These are phyloP conservation scores for Notolabrus celidotus DNA, from an alignment of 2,797 vertebrate genomes.

Conservation along the genomic window DNA sequence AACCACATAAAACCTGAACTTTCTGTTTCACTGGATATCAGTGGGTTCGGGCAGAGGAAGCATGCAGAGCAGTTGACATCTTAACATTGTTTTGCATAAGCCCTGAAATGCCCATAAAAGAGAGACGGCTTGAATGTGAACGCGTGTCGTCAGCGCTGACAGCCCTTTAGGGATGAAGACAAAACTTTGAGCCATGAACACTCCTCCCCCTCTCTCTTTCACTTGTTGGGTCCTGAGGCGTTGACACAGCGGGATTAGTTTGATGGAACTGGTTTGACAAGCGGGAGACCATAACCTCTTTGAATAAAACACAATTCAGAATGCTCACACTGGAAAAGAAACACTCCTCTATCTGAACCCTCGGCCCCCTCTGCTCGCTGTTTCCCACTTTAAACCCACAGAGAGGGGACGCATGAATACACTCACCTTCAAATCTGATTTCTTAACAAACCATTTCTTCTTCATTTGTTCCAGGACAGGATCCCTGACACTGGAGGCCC, in stretches of 20 bases:
- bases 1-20: neutral
- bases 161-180: conserved; percentile 58
- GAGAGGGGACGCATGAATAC: conserved; percentile 4
- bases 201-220: conserved; percentile 38
- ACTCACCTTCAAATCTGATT: conserved; percentile 17
- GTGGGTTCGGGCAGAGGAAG: neutral
- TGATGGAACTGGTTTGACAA: conserved; percentile 77
- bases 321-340: conserved; percentile 35
- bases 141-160: conserved; percentile 52
- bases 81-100: conserved; percentile 62
- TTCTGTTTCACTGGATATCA: neutral
- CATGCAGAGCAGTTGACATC: conserved; percentile 35
- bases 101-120: conserved; percentile 49
- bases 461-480: neutral
- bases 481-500: neutral
- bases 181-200: conserved; percentile 53
- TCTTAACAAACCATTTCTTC: conserved; percentile 9
- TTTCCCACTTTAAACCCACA: conserved; percentile 26
- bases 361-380: conserved; percentile 9
- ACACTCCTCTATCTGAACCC: conserved; percentile 30
- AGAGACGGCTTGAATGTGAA: conserved; percentile 38
- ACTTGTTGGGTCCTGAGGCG: conserved; percentile 62
- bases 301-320: conserved; percentile 64
- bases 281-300: conserved; percentile 66
- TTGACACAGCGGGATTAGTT: conserved; percentile 68